phyloP scores from a whole-genome alignment of 1,140 invertebrate genomes.

The Wiebesia pumilae region DNA sequence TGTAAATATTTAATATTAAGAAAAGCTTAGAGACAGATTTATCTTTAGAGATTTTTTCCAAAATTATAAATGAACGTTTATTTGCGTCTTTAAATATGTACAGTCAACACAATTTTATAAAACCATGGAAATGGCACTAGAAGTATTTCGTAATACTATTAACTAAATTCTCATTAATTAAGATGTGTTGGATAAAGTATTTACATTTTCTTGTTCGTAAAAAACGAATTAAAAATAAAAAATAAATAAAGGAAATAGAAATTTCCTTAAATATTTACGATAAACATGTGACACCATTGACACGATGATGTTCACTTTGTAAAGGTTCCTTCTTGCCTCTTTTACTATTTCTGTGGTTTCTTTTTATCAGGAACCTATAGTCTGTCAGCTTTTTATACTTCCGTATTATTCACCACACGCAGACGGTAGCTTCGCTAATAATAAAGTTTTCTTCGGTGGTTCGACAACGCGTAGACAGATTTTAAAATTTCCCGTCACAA shows the following conservation, averaged over 20 bases:
- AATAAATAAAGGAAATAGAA: not conserved
- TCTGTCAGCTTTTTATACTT: conserved; percentile 13
- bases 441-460: conserved; percentile 74
- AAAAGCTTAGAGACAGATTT: too few species aligned
- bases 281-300: not conserved
- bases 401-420: not conserved
- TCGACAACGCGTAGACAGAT: conserved; percentile 76
- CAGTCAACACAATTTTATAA: too few species aligned
- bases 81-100: too few species aligned
- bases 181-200: too few species aligned
- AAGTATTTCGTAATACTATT: too few species aligned
- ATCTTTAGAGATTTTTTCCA: too few species aligned
- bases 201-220: too few species aligned
- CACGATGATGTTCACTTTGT: not conserved
- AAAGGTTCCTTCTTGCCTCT: not conserved
- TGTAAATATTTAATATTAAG: too few species aligned
- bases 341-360: conserved; percentile 22
- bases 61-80: too few species aligned
- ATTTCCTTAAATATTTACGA: not conserved
- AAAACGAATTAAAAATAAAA: not conserved
- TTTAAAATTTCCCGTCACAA: conserved; percentile 74
- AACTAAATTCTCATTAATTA: too few species aligned
- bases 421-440: conserved; percentile 65
- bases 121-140: too few species aligned
- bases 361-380: conserved; percentile 38